These are phyloP conservation scores for Oryzaephilus surinamensis DNA, from an alignment of 1,140 invertebrate species.

Conservation along the genomic window DNA sequence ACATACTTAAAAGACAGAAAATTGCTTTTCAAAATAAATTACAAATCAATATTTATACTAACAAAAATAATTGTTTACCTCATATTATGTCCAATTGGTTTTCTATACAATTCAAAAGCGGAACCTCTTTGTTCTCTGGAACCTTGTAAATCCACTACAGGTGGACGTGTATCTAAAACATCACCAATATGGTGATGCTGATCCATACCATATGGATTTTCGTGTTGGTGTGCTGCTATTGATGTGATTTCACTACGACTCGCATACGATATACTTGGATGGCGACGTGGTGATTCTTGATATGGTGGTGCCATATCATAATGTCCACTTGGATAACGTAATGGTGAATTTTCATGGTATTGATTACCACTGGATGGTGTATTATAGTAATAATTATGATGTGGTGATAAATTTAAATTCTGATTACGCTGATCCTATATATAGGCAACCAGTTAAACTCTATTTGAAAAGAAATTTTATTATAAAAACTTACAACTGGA, in stretches of 20 bases:
- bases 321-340: constrained; percentile 24
- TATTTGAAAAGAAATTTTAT: constrained; percentile 2
- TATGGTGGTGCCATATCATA: constrained; percentile 34
- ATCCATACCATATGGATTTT: constrained; percentile 19
- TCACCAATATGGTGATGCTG: background rate
- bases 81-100: constrained; percentile 68
- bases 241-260: constrained; percentile 34
- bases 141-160: constrained; percentile 41
- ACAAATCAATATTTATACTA: background rate
- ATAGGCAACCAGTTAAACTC: background rate
- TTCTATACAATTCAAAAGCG: constrained; percentile 89
- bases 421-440: constrained; percentile 29
- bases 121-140: constrained; percentile 85
- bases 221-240: constrained; percentile 28
- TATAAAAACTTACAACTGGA: constrained; percentile 28
- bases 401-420: no score
- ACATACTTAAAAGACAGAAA: constrained; percentile 21
- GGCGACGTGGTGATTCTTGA: constrained; percentile 28
- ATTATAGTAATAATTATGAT: constrained; percentile 42
- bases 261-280: constrained; percentile 34
- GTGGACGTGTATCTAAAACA: constrained; percentile 26
- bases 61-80: constrained; percentile 43
- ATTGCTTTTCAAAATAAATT: constrained; percentile 6
- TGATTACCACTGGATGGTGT: no score
- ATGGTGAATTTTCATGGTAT: no score